Evolutionary conservation across 2,888 invertebrate species (phyloP).

Genomic region (Drosophila eohydei): DNA sequence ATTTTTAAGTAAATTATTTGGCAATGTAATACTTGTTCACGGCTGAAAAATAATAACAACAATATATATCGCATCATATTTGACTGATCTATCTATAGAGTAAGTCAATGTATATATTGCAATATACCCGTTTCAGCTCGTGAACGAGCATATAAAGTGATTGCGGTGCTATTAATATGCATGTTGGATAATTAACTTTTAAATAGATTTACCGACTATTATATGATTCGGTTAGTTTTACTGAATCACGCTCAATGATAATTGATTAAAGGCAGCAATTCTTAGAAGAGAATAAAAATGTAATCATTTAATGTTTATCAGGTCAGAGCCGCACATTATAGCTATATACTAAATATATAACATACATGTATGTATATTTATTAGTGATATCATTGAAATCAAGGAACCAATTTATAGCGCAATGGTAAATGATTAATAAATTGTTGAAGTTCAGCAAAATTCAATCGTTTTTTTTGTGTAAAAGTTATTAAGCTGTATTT

Average conservation of each 20-base stretch:
- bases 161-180: not conserved
- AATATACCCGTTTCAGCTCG: not conserved
- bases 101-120: not conserved
- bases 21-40: constrained; percentile 4
- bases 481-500: not conserved
- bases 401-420: not conserved
- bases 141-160: not conserved
- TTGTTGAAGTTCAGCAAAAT: not conserved
- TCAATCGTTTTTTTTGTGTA: too few species aligned
- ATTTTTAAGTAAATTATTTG: not conserved
- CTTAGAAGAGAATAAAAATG: not conserved
- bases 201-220: not conserved
- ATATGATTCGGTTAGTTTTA: not conserved
- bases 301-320: constrained; percentile 1
- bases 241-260: not conserved
- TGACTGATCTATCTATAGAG: not conserved
- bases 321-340: not conserved
- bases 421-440: not conserved
- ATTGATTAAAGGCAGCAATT: not conserved
- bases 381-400: constrained; percentile 1
- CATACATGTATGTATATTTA: not conserved
- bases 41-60: too few species aligned
- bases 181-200: not conserved
- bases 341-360: not conserved
- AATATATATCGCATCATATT: not conserved